A percentile compares a stretch with the other conserved stretches of the same genome.
These are phyloP conservation scores for Archaeoteleia sp. DNA, from an alignment of 2,888 invertebrate species.

Conservation along the genomic window DNA sequence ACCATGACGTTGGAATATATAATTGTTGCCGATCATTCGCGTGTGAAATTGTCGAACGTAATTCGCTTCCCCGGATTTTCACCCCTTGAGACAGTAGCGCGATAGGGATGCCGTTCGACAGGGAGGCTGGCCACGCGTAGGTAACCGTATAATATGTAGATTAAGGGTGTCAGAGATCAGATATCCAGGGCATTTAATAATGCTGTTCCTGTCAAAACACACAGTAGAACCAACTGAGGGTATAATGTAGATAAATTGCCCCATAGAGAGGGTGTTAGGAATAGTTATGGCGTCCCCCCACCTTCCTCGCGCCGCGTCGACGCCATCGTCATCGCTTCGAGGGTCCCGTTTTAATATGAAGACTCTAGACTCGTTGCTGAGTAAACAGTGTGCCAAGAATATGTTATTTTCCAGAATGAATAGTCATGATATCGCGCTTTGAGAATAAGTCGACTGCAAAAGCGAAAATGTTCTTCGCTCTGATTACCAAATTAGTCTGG, in stretches of 20 bases:
- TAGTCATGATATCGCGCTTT: too few relatives aligned
- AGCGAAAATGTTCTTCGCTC: too few relatives aligned
- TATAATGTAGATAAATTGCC: constrained; percentile 74
- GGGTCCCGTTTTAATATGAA: constrained; percentile 63
- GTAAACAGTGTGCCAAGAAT: constrained; percentile 52
- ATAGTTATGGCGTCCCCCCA: constrained; percentile 19
- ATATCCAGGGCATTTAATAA: constrained; percentile 74
- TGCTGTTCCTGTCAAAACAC: constrained; percentile 75
- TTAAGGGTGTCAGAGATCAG: constrained; percentile 74
- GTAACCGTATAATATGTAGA: constrained; percentile 74
- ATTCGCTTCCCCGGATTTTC: constrained; percentile 42
- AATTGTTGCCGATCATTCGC: constrained; percentile 33
- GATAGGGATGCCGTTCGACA: constrained; percentile 51
- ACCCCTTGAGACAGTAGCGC: constrained; percentile 42
- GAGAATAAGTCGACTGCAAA: too few relatives aligned
- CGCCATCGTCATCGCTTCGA: constrained; percentile 19
- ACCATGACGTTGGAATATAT: constrained; percentile 7
- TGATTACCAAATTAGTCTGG: too few relatives aligned
- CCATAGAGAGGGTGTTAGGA: constrained; percentile 62
- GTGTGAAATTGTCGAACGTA: constrained; percentile 42
- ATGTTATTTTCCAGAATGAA: too few relatives aligned
- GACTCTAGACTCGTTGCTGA: constrained; percentile 56
- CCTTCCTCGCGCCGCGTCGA: constrained; percentile 13
- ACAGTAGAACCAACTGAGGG: constrained; percentile 71
- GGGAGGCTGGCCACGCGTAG: constrained; percentile 65